A percentile compares a stretch with the other conserved stretches of the same genome.
phyloP scores from a whole-genome alignment of 2,888 invertebrate species.

The Loripinus fragilis region DNA sequence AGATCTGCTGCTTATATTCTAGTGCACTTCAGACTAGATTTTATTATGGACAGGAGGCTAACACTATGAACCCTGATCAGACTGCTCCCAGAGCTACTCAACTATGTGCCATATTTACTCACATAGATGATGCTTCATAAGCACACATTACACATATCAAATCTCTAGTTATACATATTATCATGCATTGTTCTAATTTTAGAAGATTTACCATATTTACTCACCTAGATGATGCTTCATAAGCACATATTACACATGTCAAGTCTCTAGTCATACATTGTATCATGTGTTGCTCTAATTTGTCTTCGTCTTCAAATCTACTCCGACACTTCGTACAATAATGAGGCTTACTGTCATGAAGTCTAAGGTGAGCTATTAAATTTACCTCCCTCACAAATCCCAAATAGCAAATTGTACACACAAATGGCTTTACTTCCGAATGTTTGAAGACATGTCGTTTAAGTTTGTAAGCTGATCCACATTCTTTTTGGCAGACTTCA shows the following conservation, averaged over 20 bases:
- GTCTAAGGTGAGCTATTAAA: neutral
- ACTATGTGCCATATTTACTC: neutral
- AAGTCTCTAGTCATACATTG: neutral
- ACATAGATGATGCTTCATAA: neutral
- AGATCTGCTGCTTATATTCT: too few relatives aligned
- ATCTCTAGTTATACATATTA: neutral
- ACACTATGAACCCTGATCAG: too few relatives aligned
- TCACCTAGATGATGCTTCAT: neutral
- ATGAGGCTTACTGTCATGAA: neutral
- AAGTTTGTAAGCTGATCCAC: neutral
- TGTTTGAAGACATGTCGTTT: conserved; percentile 1
- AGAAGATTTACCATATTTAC: neutral
- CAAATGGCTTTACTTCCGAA: conserved; percentile 1
- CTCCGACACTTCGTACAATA: neutral
- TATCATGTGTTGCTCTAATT: neutral
- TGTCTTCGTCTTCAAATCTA: neutral
- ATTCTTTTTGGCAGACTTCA: neutral
- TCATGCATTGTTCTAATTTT: neutral
- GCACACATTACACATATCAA: neutral
- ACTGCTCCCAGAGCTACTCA: too few relatives aligned
- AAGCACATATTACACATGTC: neutral
- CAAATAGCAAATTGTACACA: neutral
- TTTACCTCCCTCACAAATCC: neutral
- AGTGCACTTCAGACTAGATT: too few relatives aligned
- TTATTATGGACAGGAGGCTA: too few relatives aligned